Percentiles rank a stretch among this genome's conserved stretches.
Evolutionary conservation across 2,113 vertebrate species (phyloP).

Genomic region (Pavo muticus): DNA sequence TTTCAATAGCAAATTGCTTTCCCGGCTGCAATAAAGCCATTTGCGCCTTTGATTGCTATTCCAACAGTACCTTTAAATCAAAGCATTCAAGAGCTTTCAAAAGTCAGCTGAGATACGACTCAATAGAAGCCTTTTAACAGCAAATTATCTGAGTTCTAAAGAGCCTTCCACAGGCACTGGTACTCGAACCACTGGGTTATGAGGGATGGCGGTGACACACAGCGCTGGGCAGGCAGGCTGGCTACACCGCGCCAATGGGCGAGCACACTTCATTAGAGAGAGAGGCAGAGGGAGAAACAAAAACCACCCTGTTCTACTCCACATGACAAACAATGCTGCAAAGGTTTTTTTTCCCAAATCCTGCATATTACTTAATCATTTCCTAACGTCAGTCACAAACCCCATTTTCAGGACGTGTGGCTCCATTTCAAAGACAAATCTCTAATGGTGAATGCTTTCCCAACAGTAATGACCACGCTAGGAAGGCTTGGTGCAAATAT

Average conservation of each 20-base stretch:
- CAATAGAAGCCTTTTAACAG: not conserved
- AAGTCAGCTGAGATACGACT: not conserved
- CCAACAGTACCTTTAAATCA: not conserved
- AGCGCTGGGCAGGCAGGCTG: not conserved
- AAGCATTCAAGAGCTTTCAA: not conserved
- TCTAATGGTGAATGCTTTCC: not conserved
- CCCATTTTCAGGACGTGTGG: not conserved
- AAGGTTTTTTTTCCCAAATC: not conserved
- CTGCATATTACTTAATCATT: not conserved
- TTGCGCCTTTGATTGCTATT: not conserved
- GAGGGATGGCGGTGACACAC: not conserved
- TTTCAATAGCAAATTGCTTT: not conserved
- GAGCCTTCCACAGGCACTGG: not conserved
- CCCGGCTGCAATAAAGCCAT: not conserved
- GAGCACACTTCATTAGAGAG: not conserved
- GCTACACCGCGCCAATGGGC: not conserved
- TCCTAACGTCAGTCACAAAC: not conserved
- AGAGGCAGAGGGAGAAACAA: rapidly evolving
- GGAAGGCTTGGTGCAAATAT: not conserved
- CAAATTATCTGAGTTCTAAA: not conserved
- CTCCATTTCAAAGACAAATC: not conserved
- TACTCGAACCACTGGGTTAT: not conserved
- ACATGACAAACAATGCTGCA: not conserved
- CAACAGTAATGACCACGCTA: rapidly evolving
- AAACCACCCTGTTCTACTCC: not conserved